A percentile compares a stretch with the other conserved stretches of the same genome.
These are phyloP conservation scores for Prionailurus bengalensis DNA, from an alignment of 2,113 vertebrate species.

Conservation along the genomic window DNA sequence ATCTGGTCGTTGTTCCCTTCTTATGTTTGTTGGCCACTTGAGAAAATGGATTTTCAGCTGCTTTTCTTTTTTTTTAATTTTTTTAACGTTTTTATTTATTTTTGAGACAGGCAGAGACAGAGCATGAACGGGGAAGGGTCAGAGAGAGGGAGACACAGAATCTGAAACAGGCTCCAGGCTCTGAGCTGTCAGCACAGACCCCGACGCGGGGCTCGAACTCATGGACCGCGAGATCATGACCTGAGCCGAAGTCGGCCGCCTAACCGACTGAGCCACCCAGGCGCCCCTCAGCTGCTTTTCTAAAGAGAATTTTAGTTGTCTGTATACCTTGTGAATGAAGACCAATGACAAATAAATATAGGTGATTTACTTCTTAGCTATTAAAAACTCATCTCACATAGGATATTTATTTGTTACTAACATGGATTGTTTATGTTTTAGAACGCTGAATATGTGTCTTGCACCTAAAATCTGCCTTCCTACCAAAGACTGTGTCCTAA, in stretches of 20 bases:
- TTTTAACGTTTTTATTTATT: too few relatives aligned
- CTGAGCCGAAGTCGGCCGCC: too few relatives aligned
- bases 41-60: slow-evolving; percentile 22
- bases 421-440: background rate
- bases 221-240: too few relatives aligned
- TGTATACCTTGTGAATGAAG: background rate
- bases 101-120: too few relatives aligned
- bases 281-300: background rate
- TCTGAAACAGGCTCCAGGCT: too few relatives aligned
- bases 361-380: background rate
- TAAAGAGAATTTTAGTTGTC: slow-evolving; percentile 40
- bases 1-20: background rate
- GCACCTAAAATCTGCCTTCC: background rate
- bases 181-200: too few relatives aligned
- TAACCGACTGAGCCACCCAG: too few relatives aligned
- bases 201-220: too few relatives aligned
- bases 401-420: background rate
- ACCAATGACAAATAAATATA: background rate
- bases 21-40: background rate
- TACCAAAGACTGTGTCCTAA: background rate
- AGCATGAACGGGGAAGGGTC: too few relatives aligned
- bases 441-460: background rate
- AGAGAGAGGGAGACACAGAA: too few relatives aligned
- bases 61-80: background rate
- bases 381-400: background rate